Conservation (phyloP, 1,140 invertebrate species). For the Drosophila neocordata region DNA sequence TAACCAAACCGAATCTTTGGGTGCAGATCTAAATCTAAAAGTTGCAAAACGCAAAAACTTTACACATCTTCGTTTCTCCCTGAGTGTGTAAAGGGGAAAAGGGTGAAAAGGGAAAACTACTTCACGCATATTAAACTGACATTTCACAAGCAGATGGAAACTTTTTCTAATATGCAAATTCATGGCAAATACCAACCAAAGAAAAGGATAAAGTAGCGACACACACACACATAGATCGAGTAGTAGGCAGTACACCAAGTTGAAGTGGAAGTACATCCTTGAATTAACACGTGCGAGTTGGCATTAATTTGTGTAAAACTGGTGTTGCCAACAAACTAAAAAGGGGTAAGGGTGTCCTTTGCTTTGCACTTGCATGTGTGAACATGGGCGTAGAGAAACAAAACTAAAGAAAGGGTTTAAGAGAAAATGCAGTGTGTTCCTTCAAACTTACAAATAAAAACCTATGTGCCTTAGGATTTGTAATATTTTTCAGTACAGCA, state of each 20-base stretch:
- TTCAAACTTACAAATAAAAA: too few species aligned
- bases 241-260: conserved; percentile 11
- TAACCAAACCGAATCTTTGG: conserved; percentile 8
- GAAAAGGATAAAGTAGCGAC: conserved; percentile 51
- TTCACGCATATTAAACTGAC: conserved; percentile 80
- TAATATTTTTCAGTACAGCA: too few species aligned
- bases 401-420: not conserved
- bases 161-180: conserved; percentile 81
- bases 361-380: not conserved
- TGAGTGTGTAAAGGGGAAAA: conserved; percentile 33
- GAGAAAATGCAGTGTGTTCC: not conserved
- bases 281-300: conserved; percentile 79
- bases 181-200: conserved; percentile 52
- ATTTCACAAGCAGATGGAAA: conserved; percentile 71
- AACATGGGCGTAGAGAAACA: not conserved
- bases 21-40: conserved; percentile 19
- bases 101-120: conserved; percentile 54
- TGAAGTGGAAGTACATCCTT: conserved; percentile 59
- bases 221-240: not conserved
- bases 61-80: conserved; percentile 57
- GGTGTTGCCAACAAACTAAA: conserved; percentile 38
- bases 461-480: too few species aligned
- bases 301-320: conserved; percentile 77
- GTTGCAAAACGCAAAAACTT: conserved; percentile 64
- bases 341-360: conserved; percentile 23